A percentile compares a stretch with the other conserved stretches of the same genome.
phyloP scores from a whole-genome alignment of 2,888 invertebrate genomes.

The Stomorhina lunata region DNA sequence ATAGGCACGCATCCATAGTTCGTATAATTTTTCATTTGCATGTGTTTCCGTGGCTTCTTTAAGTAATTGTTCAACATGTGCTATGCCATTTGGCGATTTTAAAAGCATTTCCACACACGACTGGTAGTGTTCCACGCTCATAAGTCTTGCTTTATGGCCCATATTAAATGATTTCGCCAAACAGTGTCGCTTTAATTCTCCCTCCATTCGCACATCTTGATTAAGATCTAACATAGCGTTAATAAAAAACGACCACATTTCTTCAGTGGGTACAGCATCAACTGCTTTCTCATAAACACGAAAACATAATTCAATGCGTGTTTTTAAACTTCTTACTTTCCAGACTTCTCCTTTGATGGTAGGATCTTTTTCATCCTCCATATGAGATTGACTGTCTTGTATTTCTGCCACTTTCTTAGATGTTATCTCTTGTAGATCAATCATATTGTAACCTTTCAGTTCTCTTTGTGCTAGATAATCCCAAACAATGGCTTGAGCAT shows the following conservation, averaged over 20 bases:
- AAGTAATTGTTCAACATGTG: constrained; percentile 71
- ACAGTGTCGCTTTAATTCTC: constrained; percentile 80
- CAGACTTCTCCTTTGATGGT: constrained; percentile 61
- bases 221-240: constrained; percentile 82
- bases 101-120: constrained; percentile 78
- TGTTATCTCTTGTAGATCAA: constrained; percentile 68
- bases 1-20: constrained; percentile 81
- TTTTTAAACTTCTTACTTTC: constrained; percentile 75
- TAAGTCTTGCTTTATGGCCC: constrained; percentile 80
- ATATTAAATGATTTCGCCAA: constrained; percentile 81
- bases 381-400: constrained; percentile 55
- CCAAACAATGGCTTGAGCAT: constrained; percentile 82
- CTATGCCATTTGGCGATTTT: constrained; percentile 69
- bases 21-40: constrained; percentile 80
- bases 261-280: constrained; percentile 60
- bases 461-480: constrained; percentile 83
- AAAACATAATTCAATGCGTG: constrained; percentile 80
- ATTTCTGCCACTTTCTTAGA: constrained; percentile 52
- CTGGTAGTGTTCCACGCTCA: constrained; percentile 81
- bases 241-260: constrained; percentile 82
- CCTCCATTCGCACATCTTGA: constrained; percentile 79
- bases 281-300: constrained; percentile 79
- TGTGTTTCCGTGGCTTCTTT: constrained; percentile 80
- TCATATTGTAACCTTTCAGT: constrained; percentile 79
- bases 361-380: constrained; percentile 49